Percentiles rank a stretch among this genome's conserved stretches.
phyloP scores from a whole-genome alignment of 1,140 invertebrate genomes.

The Drosophila burlai region DNA sequence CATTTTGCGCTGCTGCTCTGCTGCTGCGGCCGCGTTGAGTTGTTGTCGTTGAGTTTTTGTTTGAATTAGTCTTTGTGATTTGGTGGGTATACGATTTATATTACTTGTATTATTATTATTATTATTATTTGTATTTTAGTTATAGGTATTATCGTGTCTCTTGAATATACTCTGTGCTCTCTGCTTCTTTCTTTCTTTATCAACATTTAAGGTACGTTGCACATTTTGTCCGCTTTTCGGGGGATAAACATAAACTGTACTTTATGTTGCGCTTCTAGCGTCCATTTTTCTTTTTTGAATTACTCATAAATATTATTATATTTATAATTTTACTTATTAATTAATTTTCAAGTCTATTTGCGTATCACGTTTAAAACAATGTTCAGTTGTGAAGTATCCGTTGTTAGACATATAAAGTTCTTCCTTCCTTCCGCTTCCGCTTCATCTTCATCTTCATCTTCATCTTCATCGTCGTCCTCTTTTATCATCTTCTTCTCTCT shows the following conservation, averaged over 20 bases:
- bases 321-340: slow-evolving; percentile 82
- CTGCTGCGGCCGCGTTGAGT: slow-evolving; percentile 63
- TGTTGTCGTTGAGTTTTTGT: slow-evolving; percentile 73
- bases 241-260: slow-evolving; percentile 80
- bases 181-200: slow-evolving; percentile 37
- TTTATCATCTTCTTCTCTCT: slow-evolving; percentile 4
- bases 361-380: slow-evolving; percentile 84
- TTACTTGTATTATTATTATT: slow-evolving; percentile 54
- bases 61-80: slow-evolving; percentile 81
- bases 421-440: slow-evolving; percentile 40
- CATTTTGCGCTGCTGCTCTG: slow-evolving; percentile 68
- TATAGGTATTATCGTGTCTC: slow-evolving; percentile 50
- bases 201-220: slow-evolving; percentile 77
- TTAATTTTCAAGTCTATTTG: slow-evolving; percentile 84
- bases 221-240: slow-evolving; percentile 78
- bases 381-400: slow-evolving; percentile 82
- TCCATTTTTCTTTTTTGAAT: slow-evolving; percentile 72
- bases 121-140: slow-evolving; percentile 38
- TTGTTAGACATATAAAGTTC: slow-evolving; percentile 76
- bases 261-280: slow-evolving; percentile 82
- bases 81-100: slow-evolving; percentile 76
- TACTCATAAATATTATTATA: slow-evolving; percentile 81
- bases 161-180: slow-evolving; percentile 43
- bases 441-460: slow-evolving; percentile 6
- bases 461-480: slow-evolving; percentile 11